A percentile compares a stretch with the other conserved stretches of the same genome.
Conservation (phyloP, 2,888 invertebrate species). For the Acronicta psi region DNA sequence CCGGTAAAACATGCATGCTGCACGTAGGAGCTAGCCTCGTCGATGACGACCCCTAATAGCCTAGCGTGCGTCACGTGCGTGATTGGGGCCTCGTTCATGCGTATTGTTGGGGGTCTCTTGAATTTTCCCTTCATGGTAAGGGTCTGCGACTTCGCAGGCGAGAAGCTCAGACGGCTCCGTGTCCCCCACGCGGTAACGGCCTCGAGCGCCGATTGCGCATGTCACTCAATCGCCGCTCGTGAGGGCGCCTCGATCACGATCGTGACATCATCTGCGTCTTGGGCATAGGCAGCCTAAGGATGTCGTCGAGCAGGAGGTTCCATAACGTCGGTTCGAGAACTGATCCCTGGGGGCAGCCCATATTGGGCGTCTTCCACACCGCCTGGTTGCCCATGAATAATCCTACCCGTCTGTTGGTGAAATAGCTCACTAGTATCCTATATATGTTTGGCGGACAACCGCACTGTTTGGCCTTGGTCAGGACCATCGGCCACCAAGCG, state of each 20-base stretch:
- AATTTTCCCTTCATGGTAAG: slow-evolving; percentile 33
- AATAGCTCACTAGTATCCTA: slow-evolving; percentile 47
- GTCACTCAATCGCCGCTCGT: slow-evolving; percentile 30
- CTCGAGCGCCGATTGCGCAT: slow-evolving; percentile 5
- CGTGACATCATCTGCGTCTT: slow-evolving; percentile 52
- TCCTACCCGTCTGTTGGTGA: slow-evolving; percentile 30
- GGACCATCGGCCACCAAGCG: slow-evolving; percentile 64
- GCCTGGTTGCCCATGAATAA: slow-evolving; percentile 27
- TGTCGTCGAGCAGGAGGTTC: slow-evolving; percentile 51
- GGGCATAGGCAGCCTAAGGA: slow-evolving; percentile 41
- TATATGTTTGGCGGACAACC: slow-evolving; percentile 50
- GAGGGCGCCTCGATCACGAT: slow-evolving; percentile 41
- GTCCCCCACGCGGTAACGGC: slow-evolving; percentile 34
- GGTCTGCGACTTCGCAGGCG: slow-evolving; percentile 38
- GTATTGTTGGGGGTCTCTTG: slow-evolving; percentile 5
- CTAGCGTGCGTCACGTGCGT: neutral
- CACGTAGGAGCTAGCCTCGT: slow-evolving; percentile 12
- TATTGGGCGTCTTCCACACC: slow-evolving; percentile 40
- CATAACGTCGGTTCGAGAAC: slow-evolving; percentile 16
- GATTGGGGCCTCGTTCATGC: slow-evolving; percentile 6
- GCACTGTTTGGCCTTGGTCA: slow-evolving; percentile 36
- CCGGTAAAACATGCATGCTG: slow-evolving; percentile 41
- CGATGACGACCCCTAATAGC: slow-evolving; percentile 3
- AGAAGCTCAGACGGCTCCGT: slow-evolving; percentile 46
- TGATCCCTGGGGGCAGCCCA: slow-evolving; percentile 46